phyloP scores from a whole-genome alignment of 2,888 invertebrate species.

The Embidobia sp. region DNA sequence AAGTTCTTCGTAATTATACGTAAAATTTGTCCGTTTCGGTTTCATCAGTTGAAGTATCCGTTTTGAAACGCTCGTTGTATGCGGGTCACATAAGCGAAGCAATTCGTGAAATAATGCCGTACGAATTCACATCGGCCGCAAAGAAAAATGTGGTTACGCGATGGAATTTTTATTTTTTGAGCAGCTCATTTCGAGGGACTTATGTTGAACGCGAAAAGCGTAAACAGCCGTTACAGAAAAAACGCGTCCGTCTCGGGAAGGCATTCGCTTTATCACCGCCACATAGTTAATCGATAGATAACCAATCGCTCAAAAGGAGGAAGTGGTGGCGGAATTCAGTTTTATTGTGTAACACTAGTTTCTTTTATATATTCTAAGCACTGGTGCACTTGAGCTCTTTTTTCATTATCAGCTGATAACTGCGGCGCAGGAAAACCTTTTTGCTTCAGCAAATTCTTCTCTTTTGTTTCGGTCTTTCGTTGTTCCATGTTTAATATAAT shows the following conservation, averaged over 20 bases:
- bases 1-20: too few species aligned
- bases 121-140: constrained; percentile 1
- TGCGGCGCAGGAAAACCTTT: background rate
- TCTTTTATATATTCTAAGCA: constrained; percentile 21
- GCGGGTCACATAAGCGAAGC: constrained; percentile 12
- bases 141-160: constrained; percentile 5
- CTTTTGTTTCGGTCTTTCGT: background rate
- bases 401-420: background rate
- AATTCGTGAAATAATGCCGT: constrained; percentile 25
- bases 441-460: background rate
- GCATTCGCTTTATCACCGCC: constrained; percentile 19
- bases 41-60: background rate
- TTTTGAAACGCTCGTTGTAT: background rate
- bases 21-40: too few species aligned
- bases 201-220: constrained; percentile 1
- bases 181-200: background rate
- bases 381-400: constrained; percentile 15
- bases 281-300: constrained; percentile 32
- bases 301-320: constrained; percentile 30
- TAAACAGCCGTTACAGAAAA: background rate
- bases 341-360: constrained; percentile 17
- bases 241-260: background rate
- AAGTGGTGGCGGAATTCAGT: constrained; percentile 36
- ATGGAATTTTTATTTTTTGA: constrained; percentile 8
- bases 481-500: too few species aligned